Conservation (phyloP, 2,113 vertebrate species). For the Phyllostomus discolor region DNA sequence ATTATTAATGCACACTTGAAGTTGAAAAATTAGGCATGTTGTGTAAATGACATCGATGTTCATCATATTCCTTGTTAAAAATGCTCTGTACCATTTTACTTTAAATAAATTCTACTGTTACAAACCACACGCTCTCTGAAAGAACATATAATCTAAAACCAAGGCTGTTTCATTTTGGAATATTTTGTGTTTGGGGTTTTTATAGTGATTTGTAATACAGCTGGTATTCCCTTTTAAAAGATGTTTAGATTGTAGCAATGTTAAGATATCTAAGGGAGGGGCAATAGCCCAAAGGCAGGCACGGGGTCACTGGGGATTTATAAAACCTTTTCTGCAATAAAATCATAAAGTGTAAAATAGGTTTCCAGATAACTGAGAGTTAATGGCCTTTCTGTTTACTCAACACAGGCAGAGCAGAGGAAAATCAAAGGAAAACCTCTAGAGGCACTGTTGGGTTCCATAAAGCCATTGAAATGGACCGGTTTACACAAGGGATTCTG, state of each 20-base stretch:
- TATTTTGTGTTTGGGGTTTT: slow-evolving; percentile 33
- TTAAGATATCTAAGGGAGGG: background rate
- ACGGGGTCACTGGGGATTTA: background rate
- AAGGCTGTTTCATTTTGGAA: background rate
- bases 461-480: slow-evolving; percentile 34
- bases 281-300: background rate
- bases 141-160: background rate
- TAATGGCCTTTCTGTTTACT: slow-evolving; percentile 56
- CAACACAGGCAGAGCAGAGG: background rate
- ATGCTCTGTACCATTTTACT: background rate
- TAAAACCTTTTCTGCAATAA: slow-evolving; percentile 22
- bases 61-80: background rate
- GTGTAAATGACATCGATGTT: background rate
- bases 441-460: slow-evolving; percentile 41
- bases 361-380: slow-evolving; percentile 64
- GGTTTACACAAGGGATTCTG: slow-evolving; percentile 57
- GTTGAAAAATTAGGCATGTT: background rate
- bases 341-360: slow-evolving; percentile 33
- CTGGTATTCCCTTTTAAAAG: background rate
- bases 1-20: background rate
- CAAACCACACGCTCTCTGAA: background rate
- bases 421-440: slow-evolving; percentile 58
- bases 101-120: background rate
- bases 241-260: background rate
- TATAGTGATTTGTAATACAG: slow-evolving; percentile 35